Base-by-base conservation (phyloP, 2,888 invertebrate species). In the Apotomis turbidana region DNA sequence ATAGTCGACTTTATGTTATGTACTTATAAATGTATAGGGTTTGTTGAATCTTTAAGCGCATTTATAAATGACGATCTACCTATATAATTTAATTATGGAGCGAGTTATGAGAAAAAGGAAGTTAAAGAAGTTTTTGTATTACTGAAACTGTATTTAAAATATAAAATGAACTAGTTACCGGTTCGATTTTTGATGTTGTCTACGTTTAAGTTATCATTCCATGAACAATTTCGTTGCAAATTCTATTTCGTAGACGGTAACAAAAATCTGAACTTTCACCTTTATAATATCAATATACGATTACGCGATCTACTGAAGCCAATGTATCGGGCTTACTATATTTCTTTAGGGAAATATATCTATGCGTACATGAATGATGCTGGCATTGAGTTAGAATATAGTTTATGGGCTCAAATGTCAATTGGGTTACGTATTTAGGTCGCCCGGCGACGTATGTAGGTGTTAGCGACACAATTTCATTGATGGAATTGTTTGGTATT, bases 361-460 rank as follows among this genome's bases (percentile, higher is more conserved):
- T 63, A 51, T 57, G 57, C 41, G 46, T 83, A 83, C 81, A 82
- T 82, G 79, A 82, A 76, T 67, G 71, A 68, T 64, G 78, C 78
- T 80, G 79, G 79, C 84, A 84, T 82, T 84, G 80, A 77, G 71
- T 78, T 76, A 77, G 81, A 83, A 85, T 83, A 81, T 78, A 81
- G 83, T 87, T 85, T 81, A 85, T 78, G 83, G 75, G 80, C 78
- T 81, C 83, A 80, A 81, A 84, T 87, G 85, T 86, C 89, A 90
- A 89, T 86, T 88, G 87, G 80, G 78, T 74, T 77, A 84, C 83
- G 80, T 85, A 90, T 90, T 85, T 84, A 79, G 90, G 88, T 82
- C 89, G 83, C 73, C 77, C 64, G 79, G 77, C 77, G 76, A 46
- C 27, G 57, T 66, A 66, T 46, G 57, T 71, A 51, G 59, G 64